Evolutionary conservation across 2,888 invertebrate species (phyloP), one percentile per base, ranked within the genome.

Genomic region (Caenorhabditis japonica): DNA sequence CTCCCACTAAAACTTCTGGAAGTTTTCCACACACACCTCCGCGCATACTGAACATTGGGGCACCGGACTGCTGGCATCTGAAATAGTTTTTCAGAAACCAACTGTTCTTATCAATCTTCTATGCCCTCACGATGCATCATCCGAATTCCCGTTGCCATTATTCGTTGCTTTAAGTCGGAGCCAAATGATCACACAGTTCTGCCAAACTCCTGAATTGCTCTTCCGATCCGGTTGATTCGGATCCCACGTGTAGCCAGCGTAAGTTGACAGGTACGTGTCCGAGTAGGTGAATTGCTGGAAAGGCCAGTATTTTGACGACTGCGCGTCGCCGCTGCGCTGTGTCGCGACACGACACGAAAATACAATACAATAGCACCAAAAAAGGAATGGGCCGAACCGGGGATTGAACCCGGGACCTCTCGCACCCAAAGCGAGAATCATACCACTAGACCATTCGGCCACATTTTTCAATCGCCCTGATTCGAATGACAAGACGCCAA

Each of bases 371-470:
- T n/a, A n/a, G n/a, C n/a, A n/a, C n/a, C n/a, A n/a, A 33, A 34
- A 60, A 59, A 36, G 10, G 44, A 47, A 49, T 72, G 68, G 75
- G 72, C 77, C 70, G 72, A 72, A 71, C 70, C 75, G 76, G 77
- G 80, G 78, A 78, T 83, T 76, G 83, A 83, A 79, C 83, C 84
- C 86, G 86, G 85, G 86, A 86, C 86, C 86, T 87, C 86, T 87
- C 86, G 86, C 86, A 87, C 86, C 86, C 85, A 79, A 85, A 87
- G 84, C 85, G 84, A 85, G 86, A 86, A 85, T 87, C 84, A 85
- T 85, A 85, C 85, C 86, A 83, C 85, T 87, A 85, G 85, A 86
- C 85, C 85, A 86, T 72, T 62, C 68, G 72, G 72, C 75, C 62
- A 13, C 64, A 10, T 7, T 30, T 30, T 30, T 30, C 30, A 30